These are phyloP conservation scores for Orchesella cincta DNA, from an alignment of 1,140 invertebrate genomes.

Conservation along the genomic window DNA sequence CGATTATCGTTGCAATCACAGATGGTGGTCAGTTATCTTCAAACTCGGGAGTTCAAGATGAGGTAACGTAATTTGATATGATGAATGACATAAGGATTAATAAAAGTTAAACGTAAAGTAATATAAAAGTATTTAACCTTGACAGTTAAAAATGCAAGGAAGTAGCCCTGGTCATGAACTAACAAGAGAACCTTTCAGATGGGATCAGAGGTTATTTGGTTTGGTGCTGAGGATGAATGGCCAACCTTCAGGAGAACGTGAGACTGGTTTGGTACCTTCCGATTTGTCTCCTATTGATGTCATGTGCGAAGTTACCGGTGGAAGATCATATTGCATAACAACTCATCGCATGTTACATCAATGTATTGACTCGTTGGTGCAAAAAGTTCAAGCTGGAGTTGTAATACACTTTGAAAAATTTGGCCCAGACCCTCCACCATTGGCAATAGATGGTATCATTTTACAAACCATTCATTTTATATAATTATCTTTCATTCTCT, in stretches of 20 bases:
- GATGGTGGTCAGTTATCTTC: slow-evolving; percentile 91
- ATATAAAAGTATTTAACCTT: slow-evolving; percentile 4
- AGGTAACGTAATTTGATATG: slow-evolving; percentile 67
- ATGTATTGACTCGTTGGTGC: slow-evolving; percentile 93
- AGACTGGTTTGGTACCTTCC: slow-evolving; percentile 78
- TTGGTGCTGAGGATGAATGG: slow-evolving; percentile 88
- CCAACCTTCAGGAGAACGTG: slow-evolving; percentile 67
- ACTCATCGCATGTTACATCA: slow-evolving; percentile 93
- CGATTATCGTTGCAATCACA: slow-evolving; percentile 96
- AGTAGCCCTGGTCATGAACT: slow-evolving; percentile 93
- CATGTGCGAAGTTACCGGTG: slow-evolving; percentile 99
- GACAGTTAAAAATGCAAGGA: slow-evolving; percentile 86
- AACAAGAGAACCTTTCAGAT: slow-evolving; percentile 95
- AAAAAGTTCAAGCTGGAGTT: slow-evolving; percentile 96
- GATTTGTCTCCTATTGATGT: slow-evolving; percentile 92
- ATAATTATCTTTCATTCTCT: neutral
- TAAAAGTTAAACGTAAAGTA: neutral
- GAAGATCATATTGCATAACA: slow-evolving; percentile 91
- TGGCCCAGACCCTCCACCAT: slow-evolving; percentile 78
- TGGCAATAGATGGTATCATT: slow-evolving; percentile 57
- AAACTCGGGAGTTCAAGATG: slow-evolving; percentile 81
- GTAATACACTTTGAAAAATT: slow-evolving; percentile 97
- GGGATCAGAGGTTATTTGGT: slow-evolving; percentile 97
- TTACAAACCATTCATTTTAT: no score
- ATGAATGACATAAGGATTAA: slow-evolving; percentile 6